Percentiles rank a stretch among this genome's conserved stretches.
Evolutionary conservation across 92 coral and sea anemone species (phyloP).

Genomic region (Zoanthus sansibaricus): DNA sequence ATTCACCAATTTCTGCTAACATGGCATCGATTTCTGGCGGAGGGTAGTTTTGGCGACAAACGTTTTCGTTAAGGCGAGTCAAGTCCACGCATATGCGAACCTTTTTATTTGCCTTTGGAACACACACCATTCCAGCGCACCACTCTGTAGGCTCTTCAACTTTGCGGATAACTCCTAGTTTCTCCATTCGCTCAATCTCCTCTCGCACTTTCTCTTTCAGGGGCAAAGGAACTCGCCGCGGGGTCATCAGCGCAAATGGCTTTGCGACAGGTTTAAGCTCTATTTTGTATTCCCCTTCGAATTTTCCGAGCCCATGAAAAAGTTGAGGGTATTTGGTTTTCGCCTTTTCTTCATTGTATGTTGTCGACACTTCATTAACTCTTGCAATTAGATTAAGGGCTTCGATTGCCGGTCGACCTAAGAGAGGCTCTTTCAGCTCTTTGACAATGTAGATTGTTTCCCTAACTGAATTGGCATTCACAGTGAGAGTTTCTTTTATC

Average conservation of each 20-base stretch:
- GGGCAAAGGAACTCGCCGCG: conserved; percentile 59
- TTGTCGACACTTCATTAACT: conserved; percentile 53
- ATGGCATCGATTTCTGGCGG: conserved; percentile 57
- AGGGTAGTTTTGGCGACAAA: conserved; percentile 53
- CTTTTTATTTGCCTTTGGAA: conserved; percentile 48
- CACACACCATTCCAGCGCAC: conserved; percentile 56
- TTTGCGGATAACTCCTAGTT: conserved; percentile 62
- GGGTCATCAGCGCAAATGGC: conserved; percentile 57
- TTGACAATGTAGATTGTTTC: conserved; percentile 42
- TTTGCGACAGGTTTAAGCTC: conserved; percentile 51
- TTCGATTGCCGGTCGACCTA: conserved; percentile 64
- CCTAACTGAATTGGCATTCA: conserved; percentile 2
- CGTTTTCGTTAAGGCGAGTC: conserved; percentile 47
- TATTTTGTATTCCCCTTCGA: conserved; percentile 59
- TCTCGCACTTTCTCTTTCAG: conserved; percentile 56
- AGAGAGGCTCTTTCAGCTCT: conserved; percentile 50
- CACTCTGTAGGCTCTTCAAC: conserved; percentile 21
- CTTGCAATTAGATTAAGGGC: conserved; percentile 50
- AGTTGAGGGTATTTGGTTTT: conserved; percentile 50
- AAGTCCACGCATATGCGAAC: conserved; percentile 56
- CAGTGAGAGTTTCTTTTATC: conserved; percentile 12
- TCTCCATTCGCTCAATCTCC: conserved; percentile 53
- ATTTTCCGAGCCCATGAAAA: conserved; percentile 55
- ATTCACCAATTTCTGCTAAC: conserved; percentile 46
- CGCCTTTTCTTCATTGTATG: conserved; percentile 32